phyloP scores from a whole-genome alignment of 2,797 vertebrate species.

The Eutrigla gurnardus region DNA sequence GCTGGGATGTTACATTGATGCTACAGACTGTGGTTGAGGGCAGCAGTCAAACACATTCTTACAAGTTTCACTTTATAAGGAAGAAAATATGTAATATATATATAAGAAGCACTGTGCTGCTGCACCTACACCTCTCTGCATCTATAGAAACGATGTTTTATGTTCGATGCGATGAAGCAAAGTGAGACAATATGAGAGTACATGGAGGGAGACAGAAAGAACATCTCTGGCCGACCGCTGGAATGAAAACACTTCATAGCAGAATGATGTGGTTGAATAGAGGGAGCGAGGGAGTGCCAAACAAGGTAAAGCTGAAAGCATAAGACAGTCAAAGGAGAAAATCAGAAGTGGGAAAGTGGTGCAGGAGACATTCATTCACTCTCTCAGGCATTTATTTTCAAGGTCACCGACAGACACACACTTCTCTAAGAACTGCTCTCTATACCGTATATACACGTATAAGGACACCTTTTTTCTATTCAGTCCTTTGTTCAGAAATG shows the following conservation, averaged over 20 bases:
- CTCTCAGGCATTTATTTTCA: constrained; percentile 30
- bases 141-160: constrained; percentile 10
- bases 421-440: constrained; percentile 2
- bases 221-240: constrained; percentile 10
- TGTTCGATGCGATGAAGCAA: constrained; percentile 30
- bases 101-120: not conserved
- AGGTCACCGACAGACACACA: constrained; percentile 29
- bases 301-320: constrained; percentile 20
- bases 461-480: not conserved
- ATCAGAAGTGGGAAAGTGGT: constrained; percentile 10
- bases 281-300: constrained; percentile 4
- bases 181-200: constrained; percentile 3
- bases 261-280: constrained; percentile 36
- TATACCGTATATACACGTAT: not conserved
- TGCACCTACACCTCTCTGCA: constrained; percentile 2
- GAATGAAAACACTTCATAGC: constrained; percentile 39
- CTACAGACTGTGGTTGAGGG: not conserved
- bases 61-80: constrained; percentile 7
- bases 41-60: constrained; percentile 5
- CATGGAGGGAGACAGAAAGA: constrained; percentile 12
- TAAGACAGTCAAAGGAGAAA: constrained; percentile 2
- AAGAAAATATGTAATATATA: constrained; percentile 2
- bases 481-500: not conserved
- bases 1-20: constrained; percentile 2
- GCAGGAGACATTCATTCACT: constrained; percentile 14